Conservation (phyloP, 2,797 vertebrate species). For the Sebastes oblongus region DNA sequence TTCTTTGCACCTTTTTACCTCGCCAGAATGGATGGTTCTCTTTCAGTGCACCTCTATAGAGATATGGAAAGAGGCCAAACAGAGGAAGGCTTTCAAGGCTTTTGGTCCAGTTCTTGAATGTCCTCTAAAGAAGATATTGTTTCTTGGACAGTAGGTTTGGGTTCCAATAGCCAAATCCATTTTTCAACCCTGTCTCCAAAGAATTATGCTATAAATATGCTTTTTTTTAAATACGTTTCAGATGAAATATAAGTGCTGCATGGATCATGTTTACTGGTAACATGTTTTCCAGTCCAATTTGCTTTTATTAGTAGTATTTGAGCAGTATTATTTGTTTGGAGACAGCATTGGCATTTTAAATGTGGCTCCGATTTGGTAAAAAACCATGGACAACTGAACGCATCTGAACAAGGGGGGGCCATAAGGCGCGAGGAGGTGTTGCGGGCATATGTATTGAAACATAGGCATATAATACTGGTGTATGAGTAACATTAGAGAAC, state of each 20-base stretch:
- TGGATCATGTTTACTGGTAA: background rate
- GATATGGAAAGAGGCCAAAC: constrained; percentile 34
- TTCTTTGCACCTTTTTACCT: constrained; percentile 48
- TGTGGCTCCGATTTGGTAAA: background rate
- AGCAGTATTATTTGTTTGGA: background rate
- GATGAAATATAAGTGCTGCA: background rate
- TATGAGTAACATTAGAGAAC: too few species aligned
- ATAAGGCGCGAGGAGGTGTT: too few species aligned
- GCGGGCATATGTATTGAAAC: too few species aligned
- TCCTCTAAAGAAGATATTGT: background rate
- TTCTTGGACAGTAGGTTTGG: background rate
- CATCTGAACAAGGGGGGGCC: too few species aligned
- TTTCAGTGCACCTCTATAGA: constrained; percentile 25
- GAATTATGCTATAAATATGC: background rate
- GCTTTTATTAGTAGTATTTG: background rate
- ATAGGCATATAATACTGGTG: too few species aligned
- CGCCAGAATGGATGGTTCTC: constrained; percentile 40
- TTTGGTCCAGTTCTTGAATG: background rate
- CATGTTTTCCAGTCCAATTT: background rate
- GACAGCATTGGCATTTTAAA: background rate
- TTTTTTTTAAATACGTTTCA: background rate
- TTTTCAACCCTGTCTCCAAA: background rate
- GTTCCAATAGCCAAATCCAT: background rate
- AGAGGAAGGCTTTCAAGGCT: constrained; percentile 6
- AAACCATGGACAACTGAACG: rapidly evolving